Percentiles rank a stretch among this genome's conserved stretches.
Evolutionary conservation across 2,888 invertebrate genomes (phyloP).

Genomic region (Ptilodon capucinus): DNA sequence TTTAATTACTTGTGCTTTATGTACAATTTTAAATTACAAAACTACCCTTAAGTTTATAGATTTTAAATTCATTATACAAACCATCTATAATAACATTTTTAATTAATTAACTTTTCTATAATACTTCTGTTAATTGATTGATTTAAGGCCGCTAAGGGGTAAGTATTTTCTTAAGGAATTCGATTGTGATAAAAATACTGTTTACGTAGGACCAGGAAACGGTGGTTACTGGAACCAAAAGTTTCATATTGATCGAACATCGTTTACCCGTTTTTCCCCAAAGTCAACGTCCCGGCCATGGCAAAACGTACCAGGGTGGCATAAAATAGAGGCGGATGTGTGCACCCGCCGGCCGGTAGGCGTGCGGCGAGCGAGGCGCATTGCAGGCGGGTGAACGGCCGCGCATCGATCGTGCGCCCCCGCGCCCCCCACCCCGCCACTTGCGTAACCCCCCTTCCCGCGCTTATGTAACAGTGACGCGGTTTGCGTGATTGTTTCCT

Average conservation of each 20-base stretch:
- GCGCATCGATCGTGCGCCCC: conserved; percentile 70
- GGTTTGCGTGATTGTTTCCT: conserved; percentile 65
- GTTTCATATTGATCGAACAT: conserved; percentile 20
- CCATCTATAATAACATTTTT: no score
- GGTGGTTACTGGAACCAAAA: conserved; percentile 6
- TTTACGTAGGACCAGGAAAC: no score
- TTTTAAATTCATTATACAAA: no score
- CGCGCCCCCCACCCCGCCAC: conserved; percentile 36
- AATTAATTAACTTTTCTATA: no score
- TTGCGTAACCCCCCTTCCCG: conserved; percentile 67
- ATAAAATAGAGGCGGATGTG: conserved; percentile 52
- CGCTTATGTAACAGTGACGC: conserved; percentile 76
- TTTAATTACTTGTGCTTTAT: no score
- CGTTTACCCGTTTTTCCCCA: conserved; percentile 28
- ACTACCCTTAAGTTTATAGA: no score
- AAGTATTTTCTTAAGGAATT: no score
- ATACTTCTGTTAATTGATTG: no score
- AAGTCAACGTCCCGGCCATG: conserved; percentile 40
- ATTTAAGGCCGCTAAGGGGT: no score
- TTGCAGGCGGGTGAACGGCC: conserved; percentile 82
- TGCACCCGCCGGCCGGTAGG: conserved; percentile 34
- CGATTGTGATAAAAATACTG: no score
- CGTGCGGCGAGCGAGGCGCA: conserved; percentile 63
- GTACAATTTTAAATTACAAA: no score
- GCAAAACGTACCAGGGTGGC: conserved; percentile 62